A percentile compares a stretch with the other conserved stretches of the same genome.
These are phyloP conservation scores for Orcinus orca DNA, from an alignment of 2,113 vertebrate species.

Conservation along the genomic window DNA sequence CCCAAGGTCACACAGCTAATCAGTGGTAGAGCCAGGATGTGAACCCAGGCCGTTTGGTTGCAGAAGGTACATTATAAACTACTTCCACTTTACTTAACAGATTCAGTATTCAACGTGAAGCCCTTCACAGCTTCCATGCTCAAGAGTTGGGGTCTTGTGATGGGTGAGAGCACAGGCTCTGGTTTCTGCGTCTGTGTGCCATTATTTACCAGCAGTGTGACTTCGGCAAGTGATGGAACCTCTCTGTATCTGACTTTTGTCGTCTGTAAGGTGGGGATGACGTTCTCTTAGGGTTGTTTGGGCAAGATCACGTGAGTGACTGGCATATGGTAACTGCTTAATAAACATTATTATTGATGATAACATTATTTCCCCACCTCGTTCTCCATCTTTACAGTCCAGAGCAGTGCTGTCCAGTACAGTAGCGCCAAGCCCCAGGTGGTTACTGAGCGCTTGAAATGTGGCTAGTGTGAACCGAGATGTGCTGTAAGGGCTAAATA, in stretches of 20 bases:
- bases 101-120: accelerated
- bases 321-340: not conserved
- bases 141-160: not conserved
- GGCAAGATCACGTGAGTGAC: not conserved
- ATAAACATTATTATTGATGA: not conserved
- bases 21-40: not conserved
- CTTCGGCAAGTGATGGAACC: not conserved
- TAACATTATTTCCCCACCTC: not conserved
- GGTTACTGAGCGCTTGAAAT: not conserved
- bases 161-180: too few species aligned
- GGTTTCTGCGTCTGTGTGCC: accelerated
- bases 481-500: not conserved
- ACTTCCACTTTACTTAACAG: not conserved
- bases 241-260: not conserved
- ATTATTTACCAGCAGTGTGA: not conserved
- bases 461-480: accelerated
- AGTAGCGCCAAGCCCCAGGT: accelerated
- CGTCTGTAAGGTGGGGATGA: not conserved
- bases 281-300: not conserved
- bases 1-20: not conserved
- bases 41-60: not conserved
- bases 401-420: accelerated
- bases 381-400: not conserved
- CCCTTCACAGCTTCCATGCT: accelerated
- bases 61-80: not conserved